These are phyloP conservation scores for Montipora capricornis DNA, from an alignment of 64 coral and sea anemone species.

Conservation along the genomic window DNA sequence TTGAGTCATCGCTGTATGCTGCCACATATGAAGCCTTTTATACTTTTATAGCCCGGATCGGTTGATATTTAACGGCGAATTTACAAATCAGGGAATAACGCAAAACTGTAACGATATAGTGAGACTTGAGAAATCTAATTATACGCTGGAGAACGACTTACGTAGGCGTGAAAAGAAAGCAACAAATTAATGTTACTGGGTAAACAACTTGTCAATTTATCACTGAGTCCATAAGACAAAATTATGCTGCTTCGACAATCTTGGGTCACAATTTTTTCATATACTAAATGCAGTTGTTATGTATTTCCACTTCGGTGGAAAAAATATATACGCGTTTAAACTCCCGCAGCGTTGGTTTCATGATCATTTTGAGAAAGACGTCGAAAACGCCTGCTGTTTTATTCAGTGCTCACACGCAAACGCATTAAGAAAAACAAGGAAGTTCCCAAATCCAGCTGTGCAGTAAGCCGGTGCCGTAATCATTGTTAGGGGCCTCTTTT, in stretches of 20 bases:
- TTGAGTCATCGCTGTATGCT: constrained; percentile 14
- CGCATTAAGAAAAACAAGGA: not conserved
- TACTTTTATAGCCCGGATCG: too few species aligned
- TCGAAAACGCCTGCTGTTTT: not conserved
- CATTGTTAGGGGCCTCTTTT: constrained; percentile 10
- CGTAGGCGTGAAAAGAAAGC: constrained; percentile 37
- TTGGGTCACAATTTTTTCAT: not conserved
- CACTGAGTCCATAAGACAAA: constrained; percentile 39
- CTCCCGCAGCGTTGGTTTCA: not conserved
- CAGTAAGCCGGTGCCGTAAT: not conserved
- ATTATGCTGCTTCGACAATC: not conserved
- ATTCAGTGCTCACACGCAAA: constrained; percentile 23
- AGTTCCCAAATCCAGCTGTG: not conserved
- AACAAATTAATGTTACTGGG: constrained; percentile 26
- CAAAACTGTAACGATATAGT: not conserved
- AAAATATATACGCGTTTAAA: not conserved
- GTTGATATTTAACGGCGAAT: not conserved
- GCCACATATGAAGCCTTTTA: not conserved
- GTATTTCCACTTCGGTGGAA: not conserved
- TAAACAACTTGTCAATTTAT: constrained; percentile 76
- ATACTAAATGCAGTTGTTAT: not conserved
- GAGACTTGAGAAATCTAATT: not conserved
- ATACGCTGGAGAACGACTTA: constrained; percentile 16
- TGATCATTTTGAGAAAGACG: not conserved
- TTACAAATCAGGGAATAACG: not conserved